Conservation (phyloP, 2,888 invertebrate species). For the Allolobophora icterica region DNA sequence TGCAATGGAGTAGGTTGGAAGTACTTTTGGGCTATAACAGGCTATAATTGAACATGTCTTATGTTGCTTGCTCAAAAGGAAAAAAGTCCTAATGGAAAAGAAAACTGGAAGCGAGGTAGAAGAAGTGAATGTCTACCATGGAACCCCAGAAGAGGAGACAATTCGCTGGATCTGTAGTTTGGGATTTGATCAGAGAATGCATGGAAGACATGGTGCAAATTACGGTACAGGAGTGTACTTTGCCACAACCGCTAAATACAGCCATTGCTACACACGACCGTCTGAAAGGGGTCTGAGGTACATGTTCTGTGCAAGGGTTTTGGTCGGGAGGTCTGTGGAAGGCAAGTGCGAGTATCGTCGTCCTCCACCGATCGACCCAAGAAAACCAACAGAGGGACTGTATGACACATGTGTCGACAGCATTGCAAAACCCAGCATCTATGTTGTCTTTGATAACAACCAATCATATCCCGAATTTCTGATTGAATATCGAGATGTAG, state of each 20-base stretch:
- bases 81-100: not conserved
- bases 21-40: too few species aligned
- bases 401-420: not conserved
- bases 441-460: not conserved
- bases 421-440: not conserved
- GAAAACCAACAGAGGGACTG: not conserved
- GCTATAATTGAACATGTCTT: too few species aligned
- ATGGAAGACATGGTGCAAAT: not conserved
- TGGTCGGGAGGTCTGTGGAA: not conserved
- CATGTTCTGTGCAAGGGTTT: not conserved
- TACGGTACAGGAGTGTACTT: not conserved
- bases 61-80: not conserved
- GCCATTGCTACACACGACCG: not conserved
- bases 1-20: too few species aligned
- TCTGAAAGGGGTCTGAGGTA: not conserved
- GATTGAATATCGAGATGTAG: not conserved
- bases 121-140: not conserved
- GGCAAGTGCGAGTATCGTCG: not conserved
- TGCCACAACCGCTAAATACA: not conserved
- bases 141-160: slow-evolving; percentile 13
- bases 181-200: not conserved
- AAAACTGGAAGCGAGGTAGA: not conserved
- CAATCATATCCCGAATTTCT: not conserved
- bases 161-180: not conserved
- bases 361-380: slow-evolving; percentile 3